Base-by-base conservation (phyloP, 37 sponge, comb jelly and placozoan species). In the Chondrilla cf. caribensis region DNA sequence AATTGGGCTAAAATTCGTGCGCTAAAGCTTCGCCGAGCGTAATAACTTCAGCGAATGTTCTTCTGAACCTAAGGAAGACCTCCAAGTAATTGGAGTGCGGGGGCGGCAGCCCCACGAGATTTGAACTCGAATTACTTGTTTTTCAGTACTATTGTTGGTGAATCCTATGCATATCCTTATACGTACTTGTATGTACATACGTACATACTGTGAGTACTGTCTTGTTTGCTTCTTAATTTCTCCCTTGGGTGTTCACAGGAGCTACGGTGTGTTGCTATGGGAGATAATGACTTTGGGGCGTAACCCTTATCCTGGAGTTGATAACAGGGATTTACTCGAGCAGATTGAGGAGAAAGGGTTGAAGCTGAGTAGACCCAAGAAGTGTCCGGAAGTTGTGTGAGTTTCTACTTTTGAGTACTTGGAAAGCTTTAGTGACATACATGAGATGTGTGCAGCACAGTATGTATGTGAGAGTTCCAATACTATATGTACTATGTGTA, bases 261-360 rank as follows among this genome's bases (percentile, higher is more conserved):
- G 95, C 58, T 94, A 71, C 83, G 95, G 95, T 67, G 95, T 94
- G 73, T 67, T 94, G 71, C 59, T 94, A 51, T 94, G 95, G 95
- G 95, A 94, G 89, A 90, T 90, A 43, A 88, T 94, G 90, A 85
- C 95, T 4, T 47, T 92, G 88, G 95, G 95, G 2, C 87, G 88
- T 15, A 70, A 85, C 51, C 95, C 95, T 0, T 94, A 94, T 67
- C 95, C 95, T 39, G 92, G 92, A n/a, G 84, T 94, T 60, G 92
- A 90, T 72, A 92, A 92, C 84, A 86, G 89, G 35, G 93, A 92
- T 41, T 60, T 92, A 22, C 84, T 88, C 72, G 89, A 92, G 42
- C 89, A 92, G 70, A 92, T 92, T 38, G 93, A 92, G 77, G 83
- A 80, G 33, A 80, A 80, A 9, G 89, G 89, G 43, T 67, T 88